Evolutionary conservation across 2,888 invertebrate genomes (phyloP).

Genomic region (Cryptocephalus primarius): DNA sequence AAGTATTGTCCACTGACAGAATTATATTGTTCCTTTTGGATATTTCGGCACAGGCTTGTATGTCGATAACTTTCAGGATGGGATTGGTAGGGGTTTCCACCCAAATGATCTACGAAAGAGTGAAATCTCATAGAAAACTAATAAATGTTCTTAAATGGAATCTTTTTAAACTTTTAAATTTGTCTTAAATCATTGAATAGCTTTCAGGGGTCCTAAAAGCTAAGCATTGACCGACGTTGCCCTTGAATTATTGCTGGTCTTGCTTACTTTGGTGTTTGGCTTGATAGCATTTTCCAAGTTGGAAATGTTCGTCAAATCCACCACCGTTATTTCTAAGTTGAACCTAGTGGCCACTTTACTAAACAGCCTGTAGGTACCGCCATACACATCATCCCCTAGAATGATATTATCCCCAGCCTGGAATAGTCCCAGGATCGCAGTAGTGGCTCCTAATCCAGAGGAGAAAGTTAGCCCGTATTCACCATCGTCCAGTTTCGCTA

Average conservation of each 20-base stretch:
- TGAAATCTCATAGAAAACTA: no score
- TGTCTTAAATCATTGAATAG: no score
- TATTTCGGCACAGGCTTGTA: constrained; percentile 56
- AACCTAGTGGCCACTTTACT: constrained; percentile 46
- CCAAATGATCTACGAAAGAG: constrained; percentile 65
- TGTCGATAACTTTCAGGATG: constrained; percentile 78
- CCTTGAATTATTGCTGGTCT: not conserved
- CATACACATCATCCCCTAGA: constrained; percentile 88
- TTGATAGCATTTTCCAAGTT: constrained; percentile 59
- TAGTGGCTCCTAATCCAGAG: constrained; percentile 83
- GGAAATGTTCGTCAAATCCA: constrained; percentile 60
- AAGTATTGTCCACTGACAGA: constrained; percentile 87
- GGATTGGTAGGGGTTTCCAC: constrained; percentile 97
- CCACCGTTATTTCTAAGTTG: constrained; percentile 65
- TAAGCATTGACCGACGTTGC: no score
- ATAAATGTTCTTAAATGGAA: no score
- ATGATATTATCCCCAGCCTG: constrained; percentile 82
- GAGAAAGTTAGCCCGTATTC: constrained; percentile 75
- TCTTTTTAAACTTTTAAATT: no score
- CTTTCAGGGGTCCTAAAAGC: no score
- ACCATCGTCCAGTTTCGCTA: constrained; percentile 84
- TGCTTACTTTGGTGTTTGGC: constrained; percentile 71
- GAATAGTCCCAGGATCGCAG: constrained; percentile 63
- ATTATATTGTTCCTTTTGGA: constrained; percentile 52
- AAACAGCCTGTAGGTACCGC: constrained; percentile 74